Conservation (phyloP, 1,140 invertebrate genomes). For the Zaprionus ornatus region DNA sequence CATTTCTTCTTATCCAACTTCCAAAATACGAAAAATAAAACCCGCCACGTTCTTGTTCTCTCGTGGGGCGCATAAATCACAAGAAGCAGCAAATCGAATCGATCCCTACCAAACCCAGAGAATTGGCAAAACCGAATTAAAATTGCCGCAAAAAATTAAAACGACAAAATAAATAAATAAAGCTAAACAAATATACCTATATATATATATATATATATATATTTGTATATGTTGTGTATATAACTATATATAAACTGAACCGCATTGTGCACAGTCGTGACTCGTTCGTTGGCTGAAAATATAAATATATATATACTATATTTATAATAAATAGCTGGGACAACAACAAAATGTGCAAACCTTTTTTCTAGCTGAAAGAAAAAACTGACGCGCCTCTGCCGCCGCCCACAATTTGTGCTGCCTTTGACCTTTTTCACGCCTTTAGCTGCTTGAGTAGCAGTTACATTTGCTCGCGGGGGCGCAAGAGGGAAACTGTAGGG, state of each 20-base stretch:
- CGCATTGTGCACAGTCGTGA: conserved; percentile 11
- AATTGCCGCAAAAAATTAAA: not conserved
- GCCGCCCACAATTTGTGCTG: conserved; percentile 41
- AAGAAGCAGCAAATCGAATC: conserved; percentile 10
- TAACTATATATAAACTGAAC: conserved; percentile 53
- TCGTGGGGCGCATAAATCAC: conserved; percentile 2
- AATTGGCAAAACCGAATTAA: conserved; percentile 2
- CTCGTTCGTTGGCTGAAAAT: conserved; percentile 2
- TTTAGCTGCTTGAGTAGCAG: conserved; percentile 74
- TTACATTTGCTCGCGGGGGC: conserved; percentile 42
- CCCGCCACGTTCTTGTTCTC: not conserved
- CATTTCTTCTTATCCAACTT: not conserved
- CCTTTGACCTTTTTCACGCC: conserved; percentile 80
- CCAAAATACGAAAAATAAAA: conserved; percentile 21
- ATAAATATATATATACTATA: conserved; percentile 45
- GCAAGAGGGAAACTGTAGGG: not conserved
- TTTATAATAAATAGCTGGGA: conserved; percentile 66
- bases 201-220: conserved; percentile 14
- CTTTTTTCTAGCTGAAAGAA: not conserved
- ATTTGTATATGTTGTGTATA: conserved; percentile 36
- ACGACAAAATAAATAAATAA: conserved; percentile 20
- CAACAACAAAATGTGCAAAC: conserved; percentile 13
- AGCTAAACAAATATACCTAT: conserved; percentile 22
- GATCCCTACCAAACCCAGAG: not conserved
- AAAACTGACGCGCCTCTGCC: conserved; percentile 8